Evolutionary conservation across 2,797 vertebrate genomes (phyloP).

Genomic region (Ambastaia sidthimunki): DNA sequence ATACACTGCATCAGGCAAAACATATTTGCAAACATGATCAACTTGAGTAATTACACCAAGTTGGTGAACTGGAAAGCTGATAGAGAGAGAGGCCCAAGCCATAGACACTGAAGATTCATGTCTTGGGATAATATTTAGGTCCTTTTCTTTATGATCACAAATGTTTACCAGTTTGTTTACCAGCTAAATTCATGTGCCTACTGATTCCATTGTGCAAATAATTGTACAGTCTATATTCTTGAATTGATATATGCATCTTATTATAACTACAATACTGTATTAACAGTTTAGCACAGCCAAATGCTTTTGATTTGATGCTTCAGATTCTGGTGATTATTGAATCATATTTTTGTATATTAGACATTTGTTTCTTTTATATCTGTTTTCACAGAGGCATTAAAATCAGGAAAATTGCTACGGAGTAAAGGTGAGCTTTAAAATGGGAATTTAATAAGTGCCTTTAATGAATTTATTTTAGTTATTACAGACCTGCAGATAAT

Average conservation of each 20-base stretch:
- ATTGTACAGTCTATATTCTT: background rate
- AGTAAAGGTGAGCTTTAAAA: constrained; percentile 14
- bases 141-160: background rate
- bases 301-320: constrained; percentile 10
- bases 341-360: constrained; percentile 10
- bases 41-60: background rate
- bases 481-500: background rate
- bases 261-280: constrained; percentile 15
- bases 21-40: constrained; percentile 3
- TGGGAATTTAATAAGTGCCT: constrained; percentile 39
- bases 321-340: constrained; percentile 38
- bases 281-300: constrained; percentile 28
- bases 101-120: background rate
- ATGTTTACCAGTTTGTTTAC: constrained; percentile 2
- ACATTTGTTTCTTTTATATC: constrained; percentile 9
- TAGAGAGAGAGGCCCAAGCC: background rate
- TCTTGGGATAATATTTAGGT: background rate
- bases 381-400: constrained; percentile 37
- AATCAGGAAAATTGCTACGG: constrained; percentile 27
- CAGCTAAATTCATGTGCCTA: constrained; percentile 15
- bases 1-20: background rate
- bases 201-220: constrained; percentile 26
- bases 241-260: constrained; percentile 10
- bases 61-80: background rate
- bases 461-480: constrained; percentile 16